Percentiles rank a stretch among this genome's conserved stretches.
These are phyloP conservation scores for Odobenus rosmarus DNA, from an alignment of 2,113 vertebrate genomes.

Conservation along the genomic window DNA sequence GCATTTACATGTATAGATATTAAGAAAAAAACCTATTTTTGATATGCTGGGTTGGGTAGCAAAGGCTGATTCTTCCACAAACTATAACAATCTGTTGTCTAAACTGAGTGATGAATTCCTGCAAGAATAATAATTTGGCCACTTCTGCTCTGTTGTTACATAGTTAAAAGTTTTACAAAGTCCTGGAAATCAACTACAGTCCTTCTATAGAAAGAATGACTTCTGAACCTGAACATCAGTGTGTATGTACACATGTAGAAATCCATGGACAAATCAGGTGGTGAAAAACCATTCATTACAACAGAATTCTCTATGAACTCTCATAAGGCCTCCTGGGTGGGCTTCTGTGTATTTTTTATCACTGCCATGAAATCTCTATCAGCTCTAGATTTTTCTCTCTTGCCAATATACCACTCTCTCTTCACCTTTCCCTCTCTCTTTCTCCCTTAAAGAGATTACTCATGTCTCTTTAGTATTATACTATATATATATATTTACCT, in stretches of 20 bases:
- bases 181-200: neutral
- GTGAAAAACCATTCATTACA: neutral
- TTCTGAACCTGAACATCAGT: neutral
- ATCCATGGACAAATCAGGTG: neutral
- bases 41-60: neutral
- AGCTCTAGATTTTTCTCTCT: neutral
- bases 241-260: neutral
- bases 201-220: neutral
- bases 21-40: neutral
- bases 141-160: slow-evolving; percentile 12
- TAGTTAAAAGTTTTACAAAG: slow-evolving; percentile 1
- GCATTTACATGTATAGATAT: neutral
- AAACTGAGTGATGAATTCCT: neutral
- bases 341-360: neutral
- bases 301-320: neutral
- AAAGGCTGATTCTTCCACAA: neutral
- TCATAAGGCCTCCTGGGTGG: neutral
- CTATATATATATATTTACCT: neutral
- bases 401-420: neutral
- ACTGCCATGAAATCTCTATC: neutral
- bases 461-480: neutral
- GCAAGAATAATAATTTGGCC: neutral
- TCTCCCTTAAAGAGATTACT: neutral
- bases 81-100: neutral
- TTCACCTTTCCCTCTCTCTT: neutral